phyloP scores from a whole-genome alignment of 1,140 invertebrate species.

The Lepidurus couesii region DNA sequence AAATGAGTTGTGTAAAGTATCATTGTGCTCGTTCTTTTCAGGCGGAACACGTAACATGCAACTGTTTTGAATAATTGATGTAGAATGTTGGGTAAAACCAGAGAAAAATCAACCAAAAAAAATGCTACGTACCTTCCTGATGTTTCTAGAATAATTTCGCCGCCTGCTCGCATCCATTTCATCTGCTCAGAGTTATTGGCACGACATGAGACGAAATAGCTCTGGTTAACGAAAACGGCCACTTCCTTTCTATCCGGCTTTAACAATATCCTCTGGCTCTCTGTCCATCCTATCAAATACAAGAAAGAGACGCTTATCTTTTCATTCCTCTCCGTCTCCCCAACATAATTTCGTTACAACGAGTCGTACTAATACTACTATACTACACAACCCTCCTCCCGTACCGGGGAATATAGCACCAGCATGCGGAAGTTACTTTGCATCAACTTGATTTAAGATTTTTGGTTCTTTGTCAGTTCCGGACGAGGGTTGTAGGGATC shows the following conservation, averaged over 20 bases:
- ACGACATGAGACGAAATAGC: slow-evolving; percentile 39
- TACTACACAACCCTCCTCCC: background rate
- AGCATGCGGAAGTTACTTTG: background rate
- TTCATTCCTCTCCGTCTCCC: background rate
- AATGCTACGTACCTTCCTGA: slow-evolving; percentile 35
- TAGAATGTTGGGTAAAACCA: background rate
- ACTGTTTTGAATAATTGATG: background rate
- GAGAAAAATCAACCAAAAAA: background rate
- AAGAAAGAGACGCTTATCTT: background rate
- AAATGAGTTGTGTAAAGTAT: no score
- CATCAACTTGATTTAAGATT: background rate
- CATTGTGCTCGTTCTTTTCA: no score
- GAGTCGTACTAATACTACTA: background rate
- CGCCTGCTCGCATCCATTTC: slow-evolving; percentile 35
- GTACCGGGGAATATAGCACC: background rate
- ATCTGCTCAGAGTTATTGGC: slow-evolving; percentile 36
- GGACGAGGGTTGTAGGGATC: background rate
- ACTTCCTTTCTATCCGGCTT: slow-evolving; percentile 29
- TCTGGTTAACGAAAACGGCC: slow-evolving; percentile 38
- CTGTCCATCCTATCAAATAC: slow-evolving; percentile 11
- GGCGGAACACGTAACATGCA: background rate
- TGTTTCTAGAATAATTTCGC: slow-evolving; percentile 35
- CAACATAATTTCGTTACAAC: background rate
- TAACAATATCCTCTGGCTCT: slow-evolving; percentile 28
- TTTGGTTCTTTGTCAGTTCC: background rate